These are phyloP conservation scores for Diaphora mendica DNA, from an alignment of 2,888 invertebrate genomes.

Conservation along the genomic window DNA sequence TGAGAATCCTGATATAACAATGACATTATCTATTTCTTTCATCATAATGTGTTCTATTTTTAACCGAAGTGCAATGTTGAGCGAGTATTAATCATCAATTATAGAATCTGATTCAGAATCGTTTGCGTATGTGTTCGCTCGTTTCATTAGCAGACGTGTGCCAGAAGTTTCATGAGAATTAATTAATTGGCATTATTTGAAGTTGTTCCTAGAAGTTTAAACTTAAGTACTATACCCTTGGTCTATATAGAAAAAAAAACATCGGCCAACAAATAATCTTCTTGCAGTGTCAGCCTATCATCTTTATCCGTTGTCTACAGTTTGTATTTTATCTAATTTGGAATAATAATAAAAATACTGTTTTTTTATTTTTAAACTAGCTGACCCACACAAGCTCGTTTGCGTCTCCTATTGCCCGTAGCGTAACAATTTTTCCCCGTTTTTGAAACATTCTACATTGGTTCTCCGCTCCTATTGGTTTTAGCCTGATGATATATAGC, in stretches of 20 bases:
- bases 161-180: constrained; percentile 36
- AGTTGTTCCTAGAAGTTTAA: constrained; percentile 2
- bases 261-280: background rate
- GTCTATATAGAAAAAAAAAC: background rate
- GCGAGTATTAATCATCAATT: constrained; percentile 45
- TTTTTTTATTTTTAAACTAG: no score
- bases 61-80: constrained; percentile 47
- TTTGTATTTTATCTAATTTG: no score
- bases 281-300: background rate
- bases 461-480: no score
- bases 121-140: constrained; percentile 26
- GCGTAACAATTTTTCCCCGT: no score
- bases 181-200: constrained; percentile 26
- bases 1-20: constrained; percentile 37
- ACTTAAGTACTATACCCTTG: background rate
- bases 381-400: no score
- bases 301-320: background rate
- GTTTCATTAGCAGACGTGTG: constrained; percentile 35
- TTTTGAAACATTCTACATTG: no score
- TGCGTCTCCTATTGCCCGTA: no score
- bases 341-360: no score
- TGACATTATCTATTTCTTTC: constrained; percentile 47
- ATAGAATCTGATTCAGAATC: constrained; percentile 37
- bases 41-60: constrained; percentile 46
- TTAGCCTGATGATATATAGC: no score